phyloP scores from a whole-genome alignment of 2,797 vertebrate species.

The Neopelma chrysocephalum region DNA sequence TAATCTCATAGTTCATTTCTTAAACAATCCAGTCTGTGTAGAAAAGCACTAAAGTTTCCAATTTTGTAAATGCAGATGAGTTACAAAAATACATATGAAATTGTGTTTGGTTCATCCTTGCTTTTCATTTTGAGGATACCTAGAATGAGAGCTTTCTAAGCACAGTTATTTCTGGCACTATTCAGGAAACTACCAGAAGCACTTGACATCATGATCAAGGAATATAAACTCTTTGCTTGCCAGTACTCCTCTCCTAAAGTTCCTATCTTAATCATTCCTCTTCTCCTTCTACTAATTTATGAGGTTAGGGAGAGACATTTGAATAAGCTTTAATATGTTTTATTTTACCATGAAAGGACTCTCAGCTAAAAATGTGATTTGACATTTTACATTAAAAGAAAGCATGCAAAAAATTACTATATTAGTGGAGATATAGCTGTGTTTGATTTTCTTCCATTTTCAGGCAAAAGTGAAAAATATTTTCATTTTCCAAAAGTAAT shows the following conservation, averaged over 20 bases:
- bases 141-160: background rate
- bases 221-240: background rate
- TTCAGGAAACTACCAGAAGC: background rate
- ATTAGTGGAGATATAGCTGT: background rate
- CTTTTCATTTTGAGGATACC: background rate
- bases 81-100: background rate
- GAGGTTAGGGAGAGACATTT: fast-evolving
- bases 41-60: background rate
- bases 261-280: background rate
- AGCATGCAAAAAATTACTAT: background rate
- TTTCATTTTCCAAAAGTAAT: background rate
- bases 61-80: background rate
- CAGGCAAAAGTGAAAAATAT: background rate
- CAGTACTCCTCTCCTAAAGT: background rate
- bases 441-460: background rate
- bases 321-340: background rate
- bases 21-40: background rate
- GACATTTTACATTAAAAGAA: background rate
- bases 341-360: background rate
- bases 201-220: background rate
- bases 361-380: background rate
- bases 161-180: background rate
- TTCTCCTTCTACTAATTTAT: background rate
- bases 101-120: background rate
- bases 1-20: background rate